Percentiles rank a stretch among this genome's conserved stretches.
These are phyloP conservation scores for Oryctolagus cuniculus DNA, from an alignment of 2,113 vertebrate species.

Conservation along the genomic window DNA sequence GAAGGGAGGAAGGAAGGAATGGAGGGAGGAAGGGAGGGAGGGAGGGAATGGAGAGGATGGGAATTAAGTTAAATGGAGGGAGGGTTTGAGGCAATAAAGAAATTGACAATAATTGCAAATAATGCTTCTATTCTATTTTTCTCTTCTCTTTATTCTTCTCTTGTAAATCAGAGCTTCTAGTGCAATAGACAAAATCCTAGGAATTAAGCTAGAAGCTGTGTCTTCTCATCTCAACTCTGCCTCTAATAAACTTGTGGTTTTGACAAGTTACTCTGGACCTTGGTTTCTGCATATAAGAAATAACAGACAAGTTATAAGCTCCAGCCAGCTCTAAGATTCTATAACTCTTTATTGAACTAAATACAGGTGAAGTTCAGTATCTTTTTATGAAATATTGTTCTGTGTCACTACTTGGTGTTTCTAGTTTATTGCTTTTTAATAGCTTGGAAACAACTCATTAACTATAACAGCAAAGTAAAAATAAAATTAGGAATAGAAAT, in stretches of 20 bases:
- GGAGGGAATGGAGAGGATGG: fast-evolving
- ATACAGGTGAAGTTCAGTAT: constrained; percentile 60
- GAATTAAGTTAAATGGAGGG: not conserved
- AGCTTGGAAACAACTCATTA: constrained; percentile 63
- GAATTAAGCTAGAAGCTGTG: not conserved
- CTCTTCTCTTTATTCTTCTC: not conserved
- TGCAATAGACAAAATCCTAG: not conserved
- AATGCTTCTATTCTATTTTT: not conserved
- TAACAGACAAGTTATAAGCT: constrained; percentile 31
- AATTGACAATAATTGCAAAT: not conserved
- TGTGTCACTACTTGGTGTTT: constrained; percentile 53
- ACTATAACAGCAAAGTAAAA: constrained; percentile 60
- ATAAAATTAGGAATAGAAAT: constrained; percentile 67
- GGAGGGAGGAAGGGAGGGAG: fast-evolving
- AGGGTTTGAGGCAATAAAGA: too few relatives aligned
- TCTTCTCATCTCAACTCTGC: not conserved
- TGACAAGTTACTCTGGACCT: constrained; percentile 42
- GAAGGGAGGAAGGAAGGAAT: fast-evolving
- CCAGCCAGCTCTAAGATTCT: constrained; percentile 51
- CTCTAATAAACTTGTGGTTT: not conserved
- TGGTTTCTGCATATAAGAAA: constrained; percentile 34
- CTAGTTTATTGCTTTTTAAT: constrained; percentile 70
- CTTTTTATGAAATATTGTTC: constrained; percentile 58
- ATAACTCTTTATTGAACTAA: constrained; percentile 53
- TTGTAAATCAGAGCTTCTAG: constrained; percentile 52